Conservation (phyloP, 37 sponge, comb jelly and placozoan genomes). For the Crambe crambe region DNA sequence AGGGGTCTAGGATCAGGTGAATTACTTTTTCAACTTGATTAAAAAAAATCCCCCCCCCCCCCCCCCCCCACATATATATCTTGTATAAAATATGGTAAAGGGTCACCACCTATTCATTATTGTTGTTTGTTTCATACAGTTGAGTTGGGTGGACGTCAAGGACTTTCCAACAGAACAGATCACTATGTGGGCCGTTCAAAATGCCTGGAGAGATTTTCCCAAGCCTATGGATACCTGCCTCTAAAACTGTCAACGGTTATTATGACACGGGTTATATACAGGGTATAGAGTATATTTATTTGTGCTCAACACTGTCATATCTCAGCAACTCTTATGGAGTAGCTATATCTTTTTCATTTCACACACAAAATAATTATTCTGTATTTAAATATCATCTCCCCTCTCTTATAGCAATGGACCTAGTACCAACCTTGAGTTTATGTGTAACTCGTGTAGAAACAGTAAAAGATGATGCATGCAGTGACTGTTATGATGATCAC, state of each 20-base stretch:
- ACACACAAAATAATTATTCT: not conserved
- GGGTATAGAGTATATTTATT: not conserved
- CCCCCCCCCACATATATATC: too few species aligned
- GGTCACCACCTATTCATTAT: not conserved
- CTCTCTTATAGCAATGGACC: not conserved
- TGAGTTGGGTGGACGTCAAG: not conserved
- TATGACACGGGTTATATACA: not conserved
- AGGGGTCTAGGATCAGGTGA: too few species aligned
- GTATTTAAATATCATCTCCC: not conserved
- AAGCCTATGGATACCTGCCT: not conserved
- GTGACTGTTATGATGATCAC: too few species aligned
- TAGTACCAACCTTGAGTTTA: too few species aligned
- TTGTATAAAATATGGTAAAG: too few species aligned
- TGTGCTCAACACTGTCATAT: not conserved
- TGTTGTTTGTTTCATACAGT: not conserved
- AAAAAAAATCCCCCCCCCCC: too few species aligned
- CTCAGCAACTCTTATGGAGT: not conserved
- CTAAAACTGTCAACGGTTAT: slow-evolving; percentile 3
- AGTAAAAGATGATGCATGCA: too few species aligned
- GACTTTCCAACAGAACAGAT: not conserved
- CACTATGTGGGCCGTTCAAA: not conserved
- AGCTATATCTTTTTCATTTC: not conserved
- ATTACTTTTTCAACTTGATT: too few species aligned
- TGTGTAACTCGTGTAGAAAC: too few species aligned
- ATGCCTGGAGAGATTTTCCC: not conserved